A percentile compares a stretch with the other conserved stretches of the same genome.
Conservation (phyloP, 1,140 invertebrate genomes). For the Drosophila micromelanica region DNA sequence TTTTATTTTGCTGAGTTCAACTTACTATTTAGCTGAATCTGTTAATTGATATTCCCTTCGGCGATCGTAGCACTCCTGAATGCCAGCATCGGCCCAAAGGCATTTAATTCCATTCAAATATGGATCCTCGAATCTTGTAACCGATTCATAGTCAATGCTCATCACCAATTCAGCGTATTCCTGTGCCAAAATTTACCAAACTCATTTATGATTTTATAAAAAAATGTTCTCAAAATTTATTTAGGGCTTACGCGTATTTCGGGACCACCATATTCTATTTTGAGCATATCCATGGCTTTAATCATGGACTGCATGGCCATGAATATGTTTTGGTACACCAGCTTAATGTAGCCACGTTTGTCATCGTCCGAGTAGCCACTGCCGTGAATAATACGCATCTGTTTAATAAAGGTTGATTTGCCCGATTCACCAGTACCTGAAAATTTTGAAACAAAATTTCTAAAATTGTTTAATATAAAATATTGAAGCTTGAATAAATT, state of each 20-base stretch:
- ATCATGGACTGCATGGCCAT: constrained; percentile 99
- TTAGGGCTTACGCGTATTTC: constrained; percentile 92
- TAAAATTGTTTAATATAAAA: no score
- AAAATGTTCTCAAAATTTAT: neutral
- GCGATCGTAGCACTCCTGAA: constrained; percentile 99
- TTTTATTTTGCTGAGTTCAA: constrained; percentile 55
- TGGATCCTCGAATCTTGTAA: constrained; percentile 98
- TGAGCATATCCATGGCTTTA: constrained; percentile 99
- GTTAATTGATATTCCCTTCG: constrained; percentile 99
- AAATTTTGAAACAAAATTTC: no score
- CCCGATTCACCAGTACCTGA: constrained; percentile 99
- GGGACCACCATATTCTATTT: constrained; percentile 96
- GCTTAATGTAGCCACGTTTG: constrained; percentile 98
- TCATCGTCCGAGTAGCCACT: constrained; percentile 99
- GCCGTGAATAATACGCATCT: constrained; percentile 99
- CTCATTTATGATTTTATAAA: neutral
- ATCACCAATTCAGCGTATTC: constrained; percentile 98
- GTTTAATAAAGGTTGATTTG: constrained; percentile 99
- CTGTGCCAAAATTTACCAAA: constrained; percentile 85
- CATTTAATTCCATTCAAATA: constrained; percentile 98
- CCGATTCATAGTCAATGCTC: constrained; percentile 99
- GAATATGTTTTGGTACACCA: constrained; percentile 99
- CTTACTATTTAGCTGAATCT: constrained; percentile 99
- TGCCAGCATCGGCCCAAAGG: constrained; percentile 98
- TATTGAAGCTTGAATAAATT: no score